These are phyloP conservation scores for Phenganax subtilis DNA, from an alignment of 92 coral and sea anemone genomes.

Conservation along the genomic window DNA sequence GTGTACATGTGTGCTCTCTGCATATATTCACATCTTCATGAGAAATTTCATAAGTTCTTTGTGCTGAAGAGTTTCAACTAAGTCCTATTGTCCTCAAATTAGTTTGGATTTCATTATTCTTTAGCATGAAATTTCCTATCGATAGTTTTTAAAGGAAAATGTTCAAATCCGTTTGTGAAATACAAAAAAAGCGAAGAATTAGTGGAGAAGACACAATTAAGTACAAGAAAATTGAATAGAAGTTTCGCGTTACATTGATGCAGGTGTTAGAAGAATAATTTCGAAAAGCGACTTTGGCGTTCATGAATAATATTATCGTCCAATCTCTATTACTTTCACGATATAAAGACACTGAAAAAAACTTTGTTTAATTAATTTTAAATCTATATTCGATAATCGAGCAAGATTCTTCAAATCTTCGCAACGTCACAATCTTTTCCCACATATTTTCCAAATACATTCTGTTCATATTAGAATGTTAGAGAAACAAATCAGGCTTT, in stretches of 20 bases:
- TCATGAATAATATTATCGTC: neutral
- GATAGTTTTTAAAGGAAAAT: too few relatives aligned
- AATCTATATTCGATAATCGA: conserved; percentile 2
- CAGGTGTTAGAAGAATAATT: neutral
- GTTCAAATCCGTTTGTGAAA: too few relatives aligned
- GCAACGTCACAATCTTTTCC: neutral
- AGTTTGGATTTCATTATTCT: too few relatives aligned
- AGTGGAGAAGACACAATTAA: too few relatives aligned
- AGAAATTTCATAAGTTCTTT: too few relatives aligned
- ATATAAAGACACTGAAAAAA: neutral
- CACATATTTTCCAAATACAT: neutral
- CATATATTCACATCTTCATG: too few relatives aligned
- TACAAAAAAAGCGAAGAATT: too few relatives aligned
- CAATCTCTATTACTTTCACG: conserved; percentile 5
- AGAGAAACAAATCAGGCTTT: neutral
- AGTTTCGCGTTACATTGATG: neutral
- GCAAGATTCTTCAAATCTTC: conserved; percentile 3
- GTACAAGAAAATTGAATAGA: too few relatives aligned
- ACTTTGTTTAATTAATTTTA: conserved; percentile 2
- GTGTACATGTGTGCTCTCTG: too few relatives aligned
- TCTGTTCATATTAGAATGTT: neutral
- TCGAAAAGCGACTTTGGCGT: neutral
- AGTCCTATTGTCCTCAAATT: too few relatives aligned
- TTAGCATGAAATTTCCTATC: too few relatives aligned
- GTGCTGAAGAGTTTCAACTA: too few relatives aligned